phyloP scores from a whole-genome alignment of 2,888 invertebrate species.

The Ligdia adustata region DNA sequence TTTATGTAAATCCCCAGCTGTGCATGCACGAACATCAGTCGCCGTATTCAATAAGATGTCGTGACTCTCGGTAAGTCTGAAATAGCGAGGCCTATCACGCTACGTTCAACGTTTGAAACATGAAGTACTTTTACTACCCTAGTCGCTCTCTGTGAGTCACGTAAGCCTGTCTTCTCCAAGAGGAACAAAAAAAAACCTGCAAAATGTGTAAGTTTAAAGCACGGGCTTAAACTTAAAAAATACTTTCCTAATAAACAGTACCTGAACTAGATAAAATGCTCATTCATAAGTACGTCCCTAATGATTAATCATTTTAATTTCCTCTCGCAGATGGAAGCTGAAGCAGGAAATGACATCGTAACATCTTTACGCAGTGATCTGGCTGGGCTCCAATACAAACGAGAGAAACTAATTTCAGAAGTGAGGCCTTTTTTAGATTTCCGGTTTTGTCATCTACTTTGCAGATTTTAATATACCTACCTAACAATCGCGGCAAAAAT shows the following conservation, averaged over 20 bases:
- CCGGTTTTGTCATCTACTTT: not conserved
- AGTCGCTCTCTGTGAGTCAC: conserved; percentile 69
- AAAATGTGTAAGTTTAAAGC: conserved; percentile 46
- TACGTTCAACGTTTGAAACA: conserved; percentile 60
- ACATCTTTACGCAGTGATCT: conserved; percentile 92
- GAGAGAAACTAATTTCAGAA: conserved; percentile 91
- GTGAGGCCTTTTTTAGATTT: conserved; percentile 65
- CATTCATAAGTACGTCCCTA: too few relatives aligned
- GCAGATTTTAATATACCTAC: not conserved
- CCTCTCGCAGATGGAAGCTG: conserved; percentile 82
- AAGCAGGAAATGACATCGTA: conserved; percentile 86
- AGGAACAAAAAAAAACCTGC: conserved; percentile 18
- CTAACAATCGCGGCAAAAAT: conserved; percentile 15
- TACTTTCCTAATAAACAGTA: too few relatives aligned
- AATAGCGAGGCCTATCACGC: conserved; percentile 74
- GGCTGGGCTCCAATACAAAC: conserved; percentile 92
- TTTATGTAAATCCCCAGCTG: conserved; percentile 53
- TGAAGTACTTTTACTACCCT: conserved; percentile 58
- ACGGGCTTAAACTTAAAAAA: too few relatives aligned
- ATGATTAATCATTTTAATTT: too few relatives aligned
- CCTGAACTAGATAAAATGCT: too few relatives aligned
- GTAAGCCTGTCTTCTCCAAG: conserved; percentile 53
- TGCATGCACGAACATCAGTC: conserved; percentile 39
- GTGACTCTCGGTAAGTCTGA: conserved; percentile 69
- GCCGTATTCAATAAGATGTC: conserved; percentile 58